Evolutionary conservation across 1,140 invertebrate species (phyloP).

Genomic region (Tetramorium simillimum): DNA sequence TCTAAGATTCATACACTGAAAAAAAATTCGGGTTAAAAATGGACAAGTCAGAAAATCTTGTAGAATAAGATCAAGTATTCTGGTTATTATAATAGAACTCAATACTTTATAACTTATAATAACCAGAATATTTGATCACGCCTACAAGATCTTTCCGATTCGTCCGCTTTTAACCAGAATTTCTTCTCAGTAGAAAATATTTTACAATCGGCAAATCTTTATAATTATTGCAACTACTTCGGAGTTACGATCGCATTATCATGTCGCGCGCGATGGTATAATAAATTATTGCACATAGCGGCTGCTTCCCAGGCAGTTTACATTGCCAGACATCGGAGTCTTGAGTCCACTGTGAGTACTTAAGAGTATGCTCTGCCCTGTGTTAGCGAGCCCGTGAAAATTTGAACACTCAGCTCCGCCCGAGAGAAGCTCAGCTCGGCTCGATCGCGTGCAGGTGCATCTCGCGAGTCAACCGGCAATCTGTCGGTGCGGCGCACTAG

Average conservation of each 20-base stretch:
- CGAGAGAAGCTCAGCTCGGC: background rate
- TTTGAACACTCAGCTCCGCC: conserved; percentile 30
- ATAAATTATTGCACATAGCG: conserved; percentile 25
- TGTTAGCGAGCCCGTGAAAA: conserved; percentile 42
- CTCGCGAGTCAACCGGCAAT: conserved; percentile 64
- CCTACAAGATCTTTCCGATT: no score
- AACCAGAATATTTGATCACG: no score
- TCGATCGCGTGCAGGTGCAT: conserved; percentile 66
- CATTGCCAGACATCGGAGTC: conserved; percentile 26
- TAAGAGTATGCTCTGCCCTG: conserved; percentile 10
- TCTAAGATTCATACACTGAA: no score
- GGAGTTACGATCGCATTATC: conserved; percentile 11
- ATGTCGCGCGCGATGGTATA: background rate
- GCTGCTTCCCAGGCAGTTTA: background rate
- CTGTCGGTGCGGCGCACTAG: conserved; percentile 55
- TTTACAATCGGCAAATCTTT: conserved; percentile 1
- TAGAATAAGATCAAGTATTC: no score
- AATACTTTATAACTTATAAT: no score
- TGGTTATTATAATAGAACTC: no score
- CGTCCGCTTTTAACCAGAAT: no score
- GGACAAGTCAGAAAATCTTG: no score
- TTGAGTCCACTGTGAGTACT: conserved; percentile 17
- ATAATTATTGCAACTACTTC: conserved; percentile 19
- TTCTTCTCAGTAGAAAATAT: background rate
- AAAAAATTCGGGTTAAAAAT: no score